These are phyloP conservation scores for Tupaia tana DNA, from an alignment of 2,113 vertebrate genomes.

Conservation along the genomic window DNA sequence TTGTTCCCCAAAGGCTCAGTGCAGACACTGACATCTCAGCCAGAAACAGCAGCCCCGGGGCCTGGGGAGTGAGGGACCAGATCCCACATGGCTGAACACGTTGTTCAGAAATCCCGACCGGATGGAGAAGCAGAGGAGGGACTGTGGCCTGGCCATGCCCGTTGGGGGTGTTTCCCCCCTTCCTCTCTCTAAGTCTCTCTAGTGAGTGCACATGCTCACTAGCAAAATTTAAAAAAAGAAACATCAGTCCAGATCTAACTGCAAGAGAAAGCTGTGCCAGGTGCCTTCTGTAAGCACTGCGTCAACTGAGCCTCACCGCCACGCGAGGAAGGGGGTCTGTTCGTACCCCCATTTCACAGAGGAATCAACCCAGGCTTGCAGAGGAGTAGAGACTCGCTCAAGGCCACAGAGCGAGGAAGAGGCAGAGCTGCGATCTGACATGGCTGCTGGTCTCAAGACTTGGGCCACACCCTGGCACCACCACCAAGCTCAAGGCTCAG, in stretches of 20 bases:
- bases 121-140: too few relatives aligned
- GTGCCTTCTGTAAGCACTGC: fast-evolving
- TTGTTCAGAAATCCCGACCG: too few relatives aligned
- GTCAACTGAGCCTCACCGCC: fast-evolving
- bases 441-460: fast-evolving
- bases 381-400: background rate
- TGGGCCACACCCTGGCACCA: background rate
- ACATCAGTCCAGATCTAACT: fast-evolving
- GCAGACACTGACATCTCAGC: too few relatives aligned
- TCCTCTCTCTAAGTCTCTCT: too few relatives aligned
- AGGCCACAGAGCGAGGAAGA: background rate
- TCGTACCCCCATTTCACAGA: too few relatives aligned
- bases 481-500: background rate
- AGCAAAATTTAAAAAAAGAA: background rate
- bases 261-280: fast-evolving
- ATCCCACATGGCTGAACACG: too few relatives aligned
- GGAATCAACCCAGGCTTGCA: background rate
- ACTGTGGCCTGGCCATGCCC: too few relatives aligned
- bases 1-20: background rate
- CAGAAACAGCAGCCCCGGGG: background rate
- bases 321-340: fast-evolving
- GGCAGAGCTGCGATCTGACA: background rate
- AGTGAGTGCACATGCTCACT: too few relatives aligned
- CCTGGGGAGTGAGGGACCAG: too few relatives aligned
- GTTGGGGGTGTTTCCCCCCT: too few relatives aligned